Evolutionary conservation across 92 coral and sea anemone species (phyloP).

Genomic region (Meandrina meandrites): DNA sequence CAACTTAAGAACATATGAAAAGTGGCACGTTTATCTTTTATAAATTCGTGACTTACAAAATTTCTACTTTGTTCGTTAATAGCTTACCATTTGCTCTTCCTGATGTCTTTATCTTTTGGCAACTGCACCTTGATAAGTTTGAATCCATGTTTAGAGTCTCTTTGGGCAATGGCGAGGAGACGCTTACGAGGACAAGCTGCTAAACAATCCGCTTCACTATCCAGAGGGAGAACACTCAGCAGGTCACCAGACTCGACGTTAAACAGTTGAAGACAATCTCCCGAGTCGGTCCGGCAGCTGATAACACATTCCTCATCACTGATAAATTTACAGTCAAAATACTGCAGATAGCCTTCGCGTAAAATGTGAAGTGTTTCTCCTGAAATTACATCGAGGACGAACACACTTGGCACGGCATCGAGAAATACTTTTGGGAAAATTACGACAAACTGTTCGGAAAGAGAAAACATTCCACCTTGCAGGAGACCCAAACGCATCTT

Average conservation of each 20-base stretch:
- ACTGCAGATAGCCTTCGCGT: too few relatives aligned
- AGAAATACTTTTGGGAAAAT: neutral
- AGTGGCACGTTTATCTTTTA: too few relatives aligned
- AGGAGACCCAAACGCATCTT: neutral
- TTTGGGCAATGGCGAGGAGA: neutral
- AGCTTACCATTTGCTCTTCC: constrained; percentile 9
- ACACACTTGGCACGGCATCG: too few relatives aligned
- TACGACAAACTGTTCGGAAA: neutral
- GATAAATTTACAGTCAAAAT: neutral
- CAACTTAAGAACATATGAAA: too few relatives aligned
- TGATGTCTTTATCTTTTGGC: neutral
- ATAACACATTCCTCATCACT: neutral
- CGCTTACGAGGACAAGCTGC: constrained; percentile 10
- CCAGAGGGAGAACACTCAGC: too few relatives aligned
- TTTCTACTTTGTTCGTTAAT: neutral
- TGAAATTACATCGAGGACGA: neutral
- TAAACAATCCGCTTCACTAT: neutral
- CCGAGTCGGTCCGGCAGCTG: neutral
- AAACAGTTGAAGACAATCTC: neutral
- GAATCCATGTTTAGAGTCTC: neutral
- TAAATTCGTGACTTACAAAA: too few relatives aligned
- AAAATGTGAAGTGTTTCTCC: neutral
- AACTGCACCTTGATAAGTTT: neutral
- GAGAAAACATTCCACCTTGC: neutral
- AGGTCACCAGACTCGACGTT: constrained; percentile 15